Conservation (phyloP, 2,113 vertebrate genomes). For the Urocolius indicus region DNA sequence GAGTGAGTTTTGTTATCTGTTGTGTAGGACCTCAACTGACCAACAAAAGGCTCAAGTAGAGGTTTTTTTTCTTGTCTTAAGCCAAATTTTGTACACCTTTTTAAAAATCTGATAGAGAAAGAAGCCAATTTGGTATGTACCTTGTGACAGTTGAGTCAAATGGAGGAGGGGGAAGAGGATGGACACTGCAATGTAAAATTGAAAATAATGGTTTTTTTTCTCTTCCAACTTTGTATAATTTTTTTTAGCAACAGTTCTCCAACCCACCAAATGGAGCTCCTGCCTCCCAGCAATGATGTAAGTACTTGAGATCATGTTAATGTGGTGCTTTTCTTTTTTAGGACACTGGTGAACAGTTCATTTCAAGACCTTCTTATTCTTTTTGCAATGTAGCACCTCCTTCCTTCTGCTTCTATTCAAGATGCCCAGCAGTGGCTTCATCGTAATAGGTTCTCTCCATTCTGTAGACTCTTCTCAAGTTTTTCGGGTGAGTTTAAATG, state of each 20-base stretch:
- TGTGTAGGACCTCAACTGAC: not conserved
- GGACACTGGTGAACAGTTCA: conserved; percentile 76
- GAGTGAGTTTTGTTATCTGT: not conserved
- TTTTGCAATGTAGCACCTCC: conserved; percentile 89
- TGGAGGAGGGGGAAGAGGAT: not conserved
- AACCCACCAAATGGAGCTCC: conserved; percentile 84
- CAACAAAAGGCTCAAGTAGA: not conserved
- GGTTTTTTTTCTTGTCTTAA: not conserved
- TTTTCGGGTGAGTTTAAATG: conserved; percentile 86
- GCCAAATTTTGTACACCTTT: not conserved
- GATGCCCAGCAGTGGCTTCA: conserved; percentile 94
- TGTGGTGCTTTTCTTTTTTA: conserved; percentile 72
- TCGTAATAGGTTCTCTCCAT: conserved; percentile 90
- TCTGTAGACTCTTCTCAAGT: conserved; percentile 90
- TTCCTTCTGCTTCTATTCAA: conserved; percentile 88
- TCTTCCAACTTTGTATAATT: conserved; percentile 42
- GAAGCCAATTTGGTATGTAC: not conserved
- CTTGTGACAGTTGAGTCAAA: not conserved
- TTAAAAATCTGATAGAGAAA: not conserved
- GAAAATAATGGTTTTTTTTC: conserved; percentile 33
- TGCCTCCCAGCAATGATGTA: conserved; percentile 86
- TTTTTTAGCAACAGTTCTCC: conserved; percentile 89
- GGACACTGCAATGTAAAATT: not conserved
- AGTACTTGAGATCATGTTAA: conserved; percentile 79
- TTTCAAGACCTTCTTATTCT: conserved; percentile 82